A percentile compares a stretch with the other conserved stretches of the same genome.
Evolutionary conservation across 2,113 vertebrate species (phyloP).

Genomic region (Corythoichthys intestinalis): DNA sequence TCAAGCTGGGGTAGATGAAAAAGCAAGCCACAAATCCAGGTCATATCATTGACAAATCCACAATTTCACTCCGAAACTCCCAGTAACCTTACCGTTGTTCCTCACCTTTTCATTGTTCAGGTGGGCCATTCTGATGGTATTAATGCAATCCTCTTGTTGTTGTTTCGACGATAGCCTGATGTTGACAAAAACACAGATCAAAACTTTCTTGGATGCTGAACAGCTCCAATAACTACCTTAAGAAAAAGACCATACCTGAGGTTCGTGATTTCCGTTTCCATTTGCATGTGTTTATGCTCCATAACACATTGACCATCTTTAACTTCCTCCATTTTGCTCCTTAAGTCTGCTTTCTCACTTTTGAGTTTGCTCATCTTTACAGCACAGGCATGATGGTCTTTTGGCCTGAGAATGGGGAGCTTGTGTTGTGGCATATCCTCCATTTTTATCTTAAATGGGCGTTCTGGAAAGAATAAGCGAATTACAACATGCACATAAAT

Average conservation of each 20-base stretch:
- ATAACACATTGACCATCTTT: slow-evolving; percentile 73
- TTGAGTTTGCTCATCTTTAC: slow-evolving; percentile 77
- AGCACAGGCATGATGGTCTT: slow-evolving; percentile 63
- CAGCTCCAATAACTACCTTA: not conserved
- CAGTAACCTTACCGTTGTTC: slow-evolving; percentile 78
- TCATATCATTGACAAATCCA: not conserved
- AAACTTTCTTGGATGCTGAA: not conserved
- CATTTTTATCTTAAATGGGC: slow-evolving; percentile 78
- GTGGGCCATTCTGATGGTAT: slow-evolving; percentile 74
- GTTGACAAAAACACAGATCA: not conserved
- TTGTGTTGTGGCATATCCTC: slow-evolving; percentile 83
- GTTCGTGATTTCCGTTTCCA: slow-evolving; percentile 76
- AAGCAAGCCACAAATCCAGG: not conserved
- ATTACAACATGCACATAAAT: too few relatives aligned
- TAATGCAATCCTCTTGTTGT: slow-evolving; percentile 83
- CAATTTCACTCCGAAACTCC: slow-evolving; percentile 44
- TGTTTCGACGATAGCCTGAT: slow-evolving; percentile 87
- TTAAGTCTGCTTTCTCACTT: slow-evolving; percentile 67
- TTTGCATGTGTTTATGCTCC: slow-evolving; percentile 77
- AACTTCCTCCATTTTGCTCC: slow-evolving; percentile 71
- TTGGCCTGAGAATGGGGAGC: slow-evolving; percentile 75
- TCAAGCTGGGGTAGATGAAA: slow-evolving; percentile 70
- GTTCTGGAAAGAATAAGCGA: slow-evolving; percentile 63
- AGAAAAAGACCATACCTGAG: slow-evolving; percentile 68
- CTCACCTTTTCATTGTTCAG: slow-evolving; percentile 77